phyloP scores from a whole-genome alignment of 2,113 vertebrate species.

The Nanorana parkeri region DNA sequence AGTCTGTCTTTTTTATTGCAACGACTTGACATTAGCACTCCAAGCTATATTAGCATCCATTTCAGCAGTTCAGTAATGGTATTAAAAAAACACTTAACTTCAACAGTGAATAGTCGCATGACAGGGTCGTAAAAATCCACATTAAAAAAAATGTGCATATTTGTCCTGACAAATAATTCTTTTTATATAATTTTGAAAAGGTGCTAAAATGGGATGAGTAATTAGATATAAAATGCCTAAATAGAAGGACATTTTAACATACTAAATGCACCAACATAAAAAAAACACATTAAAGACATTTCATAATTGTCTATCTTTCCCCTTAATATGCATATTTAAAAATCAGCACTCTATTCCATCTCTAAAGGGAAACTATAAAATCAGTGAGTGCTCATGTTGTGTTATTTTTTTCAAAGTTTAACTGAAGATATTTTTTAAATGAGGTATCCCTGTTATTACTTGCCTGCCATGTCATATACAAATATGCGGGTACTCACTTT shows the following conservation, averaged over 20 bases:
- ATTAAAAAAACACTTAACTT: slow-evolving; percentile 90
- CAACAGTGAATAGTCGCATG: slow-evolving; percentile 83
- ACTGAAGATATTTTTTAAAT: too few relatives aligned
- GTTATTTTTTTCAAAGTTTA: too few relatives aligned
- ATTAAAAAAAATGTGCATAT: slow-evolving; percentile 79
- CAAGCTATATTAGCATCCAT: slow-evolving; percentile 84
- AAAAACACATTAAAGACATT: not conserved
- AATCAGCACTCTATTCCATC: not conserved
- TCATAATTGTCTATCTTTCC: not conserved
- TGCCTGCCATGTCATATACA: too few relatives aligned
- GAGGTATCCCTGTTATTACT: too few relatives aligned
- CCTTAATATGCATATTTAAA: not conserved
- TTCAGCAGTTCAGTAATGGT: slow-evolving; percentile 83
- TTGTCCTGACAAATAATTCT: slow-evolving; percentile 80
- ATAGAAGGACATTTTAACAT: slow-evolving; percentile 12
- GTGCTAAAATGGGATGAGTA: slow-evolving; percentile 28
- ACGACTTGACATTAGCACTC: slow-evolving; percentile 85
- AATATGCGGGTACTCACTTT: too few relatives aligned
- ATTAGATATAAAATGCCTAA: slow-evolving; percentile 12
- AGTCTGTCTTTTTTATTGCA: slow-evolving; percentile 88
- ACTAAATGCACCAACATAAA: not conserved
- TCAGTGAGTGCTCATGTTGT: too few relatives aligned
- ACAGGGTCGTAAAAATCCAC: slow-evolving; percentile 83
- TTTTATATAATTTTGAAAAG: slow-evolving; percentile 45
- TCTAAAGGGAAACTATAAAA: not conserved